Conservation (phyloP, 2,888 invertebrate species). For the Herminia tarsipennalis region DNA sequence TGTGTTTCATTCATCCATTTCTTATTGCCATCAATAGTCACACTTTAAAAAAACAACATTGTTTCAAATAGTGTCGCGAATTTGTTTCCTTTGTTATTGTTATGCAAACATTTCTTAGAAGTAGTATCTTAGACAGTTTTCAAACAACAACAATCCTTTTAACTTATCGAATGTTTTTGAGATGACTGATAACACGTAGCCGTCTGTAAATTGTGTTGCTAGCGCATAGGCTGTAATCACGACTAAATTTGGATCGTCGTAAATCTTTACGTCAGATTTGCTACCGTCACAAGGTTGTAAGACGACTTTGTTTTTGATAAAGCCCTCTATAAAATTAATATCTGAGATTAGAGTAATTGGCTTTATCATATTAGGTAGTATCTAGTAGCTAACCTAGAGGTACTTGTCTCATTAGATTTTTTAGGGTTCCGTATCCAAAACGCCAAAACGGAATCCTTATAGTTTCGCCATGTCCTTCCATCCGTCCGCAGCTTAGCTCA, state of each 20-base stretch:
- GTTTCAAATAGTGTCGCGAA: too few species aligned
- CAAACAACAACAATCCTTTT: constrained; percentile 35
- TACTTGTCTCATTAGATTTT: too few species aligned
- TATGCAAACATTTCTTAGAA: constrained; percentile 26
- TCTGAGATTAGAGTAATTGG: not conserved
- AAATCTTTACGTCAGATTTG: constrained; percentile 29
- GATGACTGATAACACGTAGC: constrained; percentile 22
- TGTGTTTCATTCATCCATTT: too few species aligned
- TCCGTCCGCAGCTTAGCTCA: too few species aligned
- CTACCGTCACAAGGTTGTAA: constrained; percentile 3
- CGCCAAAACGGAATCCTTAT: too few species aligned
- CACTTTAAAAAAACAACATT: too few species aligned
- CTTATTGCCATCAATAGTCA: too few species aligned
- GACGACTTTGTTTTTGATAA: constrained; percentile 4
- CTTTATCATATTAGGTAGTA: not conserved
- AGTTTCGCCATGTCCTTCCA: too few species aligned
- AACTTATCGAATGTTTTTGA: constrained; percentile 32
- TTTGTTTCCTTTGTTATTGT: constrained; percentile 24
- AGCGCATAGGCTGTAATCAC: constrained; percentile 19
- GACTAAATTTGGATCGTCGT: constrained; percentile 19
- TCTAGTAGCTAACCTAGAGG: too few species aligned
- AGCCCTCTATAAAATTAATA: not conserved
- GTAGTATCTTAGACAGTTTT: constrained; percentile 13
- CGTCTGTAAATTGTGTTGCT: constrained; percentile 22
- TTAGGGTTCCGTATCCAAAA: too few species aligned